Evolutionary conservation across 1,140 invertebrate genomes (phyloP).

Genomic region (Caerostris extrusa): DNA sequence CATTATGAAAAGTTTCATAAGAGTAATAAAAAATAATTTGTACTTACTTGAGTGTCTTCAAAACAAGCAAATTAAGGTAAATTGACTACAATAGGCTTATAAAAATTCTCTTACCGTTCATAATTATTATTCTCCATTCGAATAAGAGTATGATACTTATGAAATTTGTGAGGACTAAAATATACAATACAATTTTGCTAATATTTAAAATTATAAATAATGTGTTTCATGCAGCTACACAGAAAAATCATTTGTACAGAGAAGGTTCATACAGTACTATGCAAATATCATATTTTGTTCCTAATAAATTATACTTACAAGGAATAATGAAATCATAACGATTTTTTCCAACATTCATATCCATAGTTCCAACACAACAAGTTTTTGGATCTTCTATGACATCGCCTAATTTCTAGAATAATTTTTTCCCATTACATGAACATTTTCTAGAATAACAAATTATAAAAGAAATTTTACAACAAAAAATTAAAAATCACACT

Average conservation of each 20-base stretch:
- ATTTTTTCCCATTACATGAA: background rate
- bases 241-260: no score
- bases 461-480: background rate
- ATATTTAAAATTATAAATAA: no score
- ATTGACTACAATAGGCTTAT: background rate
- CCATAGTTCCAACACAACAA: conserved; percentile 89
- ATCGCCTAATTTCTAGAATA: conserved; percentile 88
- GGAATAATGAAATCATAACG: conserved; percentile 93
- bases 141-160: background rate
- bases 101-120: background rate
- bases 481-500: background rate
- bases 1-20: background rate
- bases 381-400: conserved; percentile 91
- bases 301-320: conserved; percentile 82
- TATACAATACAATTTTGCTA: no score
- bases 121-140: background rate
- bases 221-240: no score
- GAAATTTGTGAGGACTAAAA: no score
- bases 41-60: background rate
- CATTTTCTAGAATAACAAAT: background rate
- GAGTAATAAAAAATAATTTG: background rate
- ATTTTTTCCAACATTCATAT: conserved; percentile 94
- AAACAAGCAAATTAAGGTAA: background rate
- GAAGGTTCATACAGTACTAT: background rate
- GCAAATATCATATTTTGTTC: background rate